Evolutionary conservation across 2,888 invertebrate genomes (phyloP).

Genomic region (Lasioglossum marginatum): DNA sequence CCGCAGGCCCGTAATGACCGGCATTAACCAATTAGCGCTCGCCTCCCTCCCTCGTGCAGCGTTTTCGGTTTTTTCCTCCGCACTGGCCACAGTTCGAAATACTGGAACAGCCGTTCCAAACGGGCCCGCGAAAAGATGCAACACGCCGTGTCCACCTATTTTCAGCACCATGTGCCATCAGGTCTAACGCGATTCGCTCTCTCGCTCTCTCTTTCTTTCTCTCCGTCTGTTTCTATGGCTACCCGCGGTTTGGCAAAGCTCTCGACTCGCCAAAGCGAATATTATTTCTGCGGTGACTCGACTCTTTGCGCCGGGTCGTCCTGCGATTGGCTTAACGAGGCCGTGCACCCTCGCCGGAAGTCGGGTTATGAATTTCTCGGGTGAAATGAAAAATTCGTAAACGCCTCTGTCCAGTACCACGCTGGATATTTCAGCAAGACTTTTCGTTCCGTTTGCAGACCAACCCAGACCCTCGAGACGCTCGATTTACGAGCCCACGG

Average conservation of each 20-base stretch:
- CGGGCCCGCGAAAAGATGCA: constrained; percentile 61
- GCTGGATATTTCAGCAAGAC: constrained; percentile 11
- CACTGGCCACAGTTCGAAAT: constrained; percentile 37
- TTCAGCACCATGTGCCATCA: constrained; percentile 62
- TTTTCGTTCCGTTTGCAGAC: constrained; percentile 20
- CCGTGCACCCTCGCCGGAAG: constrained; percentile 3
- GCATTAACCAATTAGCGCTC: constrained; percentile 79
- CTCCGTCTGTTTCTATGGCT: constrained; percentile 2
- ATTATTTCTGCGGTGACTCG: constrained; percentile 62
- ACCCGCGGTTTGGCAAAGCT: constrained; percentile 59
- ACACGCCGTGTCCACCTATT: constrained; percentile 61
- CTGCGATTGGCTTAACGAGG: constrained; percentile 42
- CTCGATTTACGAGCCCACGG: background rate
- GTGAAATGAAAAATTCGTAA: constrained; percentile 46
- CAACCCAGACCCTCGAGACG: background rate
- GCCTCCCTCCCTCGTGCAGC: background rate
- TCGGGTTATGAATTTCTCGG: constrained; percentile 32
- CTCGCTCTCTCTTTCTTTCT: background rate
- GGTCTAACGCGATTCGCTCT: constrained; percentile 6
- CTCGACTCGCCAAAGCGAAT: constrained; percentile 57
- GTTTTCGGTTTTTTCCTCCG: background rate
- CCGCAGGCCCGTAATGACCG: constrained; percentile 70
- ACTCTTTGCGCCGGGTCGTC: constrained; percentile 40
- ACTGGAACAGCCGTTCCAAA: constrained; percentile 58
- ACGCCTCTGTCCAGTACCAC: background rate